Conservation (phyloP, 37 sponge, comb jelly and placozoan species). For the Ianthella basta region DNA sequence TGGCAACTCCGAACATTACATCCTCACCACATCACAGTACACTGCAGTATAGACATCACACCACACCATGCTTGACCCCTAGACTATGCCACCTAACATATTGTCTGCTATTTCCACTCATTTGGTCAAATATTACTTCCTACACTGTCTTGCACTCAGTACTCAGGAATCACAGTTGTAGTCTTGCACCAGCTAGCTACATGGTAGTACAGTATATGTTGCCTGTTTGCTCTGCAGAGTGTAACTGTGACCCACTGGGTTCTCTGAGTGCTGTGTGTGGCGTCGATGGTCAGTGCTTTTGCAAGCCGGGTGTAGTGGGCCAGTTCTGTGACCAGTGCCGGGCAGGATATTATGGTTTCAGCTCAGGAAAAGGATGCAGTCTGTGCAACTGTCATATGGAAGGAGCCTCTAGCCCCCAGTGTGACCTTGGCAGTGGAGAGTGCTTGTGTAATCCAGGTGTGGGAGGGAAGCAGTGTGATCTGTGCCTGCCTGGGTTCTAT, state of each 20-base stretch:
- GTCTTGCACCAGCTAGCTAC: too few relatives aligned
- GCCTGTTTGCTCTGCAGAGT: conserved; percentile 22
- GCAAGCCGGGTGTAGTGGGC: conserved; percentile 22
- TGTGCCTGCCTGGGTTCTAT: conserved; percentile 63
- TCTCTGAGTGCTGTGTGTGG: conserved; percentile 35
- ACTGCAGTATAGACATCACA: too few relatives aligned
- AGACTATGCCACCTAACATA: too few relatives aligned
- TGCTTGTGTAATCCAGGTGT: conserved; percentile 78
- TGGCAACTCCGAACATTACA: too few relatives aligned
- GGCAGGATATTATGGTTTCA: conserved; percentile 18
- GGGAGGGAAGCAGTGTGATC: conserved; percentile 70
- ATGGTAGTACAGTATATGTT: not conserved
- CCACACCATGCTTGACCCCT: too few relatives aligned
- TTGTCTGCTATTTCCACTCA: too few relatives aligned
- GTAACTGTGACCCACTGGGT: not conserved
- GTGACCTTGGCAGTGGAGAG: conserved; percentile 47
- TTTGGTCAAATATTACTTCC: too few relatives aligned
- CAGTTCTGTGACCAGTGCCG: conserved; percentile 36
- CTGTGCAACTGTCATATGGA: not conserved
- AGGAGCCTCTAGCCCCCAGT: not conserved
- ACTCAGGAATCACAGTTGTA: too few relatives aligned
- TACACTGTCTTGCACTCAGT: too few relatives aligned
- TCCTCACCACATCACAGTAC: too few relatives aligned
- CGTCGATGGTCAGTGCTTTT: conserved; percentile 25
- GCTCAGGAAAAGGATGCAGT: not conserved